Conservation (phyloP, 1,140 invertebrate genomes). For the Archivesica marissinica region DNA sequence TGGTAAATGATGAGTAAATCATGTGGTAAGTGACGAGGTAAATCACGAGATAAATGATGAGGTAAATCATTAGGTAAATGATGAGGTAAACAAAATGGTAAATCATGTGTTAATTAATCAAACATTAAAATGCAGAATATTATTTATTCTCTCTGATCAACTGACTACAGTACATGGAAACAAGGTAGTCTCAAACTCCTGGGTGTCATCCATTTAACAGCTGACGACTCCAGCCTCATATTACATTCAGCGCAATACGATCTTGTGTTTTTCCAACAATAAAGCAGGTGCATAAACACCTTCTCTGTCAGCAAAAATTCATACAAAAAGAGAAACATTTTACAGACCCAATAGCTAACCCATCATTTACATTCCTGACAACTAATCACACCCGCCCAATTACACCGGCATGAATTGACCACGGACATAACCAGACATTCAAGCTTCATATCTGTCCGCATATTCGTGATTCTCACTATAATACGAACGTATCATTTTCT, state of each 20-base stretch:
- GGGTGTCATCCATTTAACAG: conserved; percentile 22
- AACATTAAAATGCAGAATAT: no score
- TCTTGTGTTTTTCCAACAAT: neutral
- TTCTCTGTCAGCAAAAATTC: neutral
- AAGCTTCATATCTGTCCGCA: conserved; percentile 42
- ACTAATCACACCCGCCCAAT: neutral
- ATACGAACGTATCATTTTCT: conserved; percentile 39
- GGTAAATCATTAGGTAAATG: no score
- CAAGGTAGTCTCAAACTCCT: no score
- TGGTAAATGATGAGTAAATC: no score
- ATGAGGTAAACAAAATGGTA: no score
- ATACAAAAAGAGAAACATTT: neutral
- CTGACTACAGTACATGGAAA: no score
- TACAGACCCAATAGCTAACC: neutral
- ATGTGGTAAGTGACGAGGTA: no score
- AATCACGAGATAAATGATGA: no score
- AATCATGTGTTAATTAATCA: no score
- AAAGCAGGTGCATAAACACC: conserved; percentile 10
- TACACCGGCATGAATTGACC: neutral
- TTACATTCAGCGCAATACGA: neutral
- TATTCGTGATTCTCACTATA: conserved; percentile 15
- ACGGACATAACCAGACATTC: conserved; percentile 20
- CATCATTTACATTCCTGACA: conserved; percentile 40
- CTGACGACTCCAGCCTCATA: neutral
- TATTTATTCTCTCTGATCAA: no score